Evolutionary conservation across 2,797 vertebrate genomes (phyloP), one percentile per base, ranked within the genome.

Genomic region (Rhinoraja longicauda): DNA sequence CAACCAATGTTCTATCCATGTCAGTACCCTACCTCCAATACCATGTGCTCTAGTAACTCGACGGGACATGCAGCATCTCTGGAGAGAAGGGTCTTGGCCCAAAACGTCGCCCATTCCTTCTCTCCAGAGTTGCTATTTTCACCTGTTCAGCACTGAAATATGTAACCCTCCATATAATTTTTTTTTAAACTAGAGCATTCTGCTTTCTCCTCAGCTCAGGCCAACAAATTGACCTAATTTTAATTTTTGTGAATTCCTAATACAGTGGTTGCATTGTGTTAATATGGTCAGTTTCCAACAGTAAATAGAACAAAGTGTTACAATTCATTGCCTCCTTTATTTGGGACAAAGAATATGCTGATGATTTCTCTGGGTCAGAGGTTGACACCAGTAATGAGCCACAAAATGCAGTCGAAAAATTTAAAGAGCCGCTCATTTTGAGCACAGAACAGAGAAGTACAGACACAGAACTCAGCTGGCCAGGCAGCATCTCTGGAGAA

Each of bases 221-320:
- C 12, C 13, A 62, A 26, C n/a, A 21, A 67, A 19, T 88, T 67
- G 84, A 88, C 59, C 84, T 88, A 17, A 9, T 88, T 67, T 17
- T 88, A 67, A 36, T 32, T 67, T 67, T 32, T 36, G 84, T 67
- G 36, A 88, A 36, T 64, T 88, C 15, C 84, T 29, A 36, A 17
- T 67, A 88, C 62, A 88, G n/a, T 88, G 32, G n/a, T 67, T 67
- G 62, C 21, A 88, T 67, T 88, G 84, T 88, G 84, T 36, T 88
- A 17, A 67, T 13, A 1, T 6, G 6, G n/a, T 3, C 59, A 32
- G 15, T 88, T 19, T 88, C 59, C n/a, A 88, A 67, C 62, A 67
- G 59, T 67, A 73, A 73, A 6, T 21, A 17, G 84, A 67, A n/a
- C 59, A 36, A 36, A 88, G 64, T 67, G 32, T 64, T 32, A 39